These are phyloP conservation scores for Monochamus saltuarius DNA, from an alignment of 1,140 invertebrate species.

Conservation along the genomic window DNA sequence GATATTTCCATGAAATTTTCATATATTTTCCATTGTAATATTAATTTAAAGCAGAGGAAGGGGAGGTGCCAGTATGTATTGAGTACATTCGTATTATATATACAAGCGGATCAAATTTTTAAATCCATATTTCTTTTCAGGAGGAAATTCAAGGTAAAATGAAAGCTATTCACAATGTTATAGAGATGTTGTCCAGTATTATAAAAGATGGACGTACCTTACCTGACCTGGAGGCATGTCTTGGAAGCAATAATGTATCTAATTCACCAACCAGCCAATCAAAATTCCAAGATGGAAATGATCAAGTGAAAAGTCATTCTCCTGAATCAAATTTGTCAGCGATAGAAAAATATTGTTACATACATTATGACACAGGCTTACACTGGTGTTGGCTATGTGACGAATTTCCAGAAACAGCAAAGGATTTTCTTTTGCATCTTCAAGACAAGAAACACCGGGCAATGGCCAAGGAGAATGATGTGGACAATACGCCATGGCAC, in stretches of 20 bases:
- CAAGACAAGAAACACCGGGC: constrained; percentile 76
- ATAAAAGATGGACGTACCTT: constrained; percentile 59
- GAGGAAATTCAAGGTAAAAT: constrained; percentile 80
- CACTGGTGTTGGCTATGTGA: constrained; percentile 86
- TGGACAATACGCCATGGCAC: constrained; percentile 75
- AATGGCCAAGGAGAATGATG: constrained; percentile 61
- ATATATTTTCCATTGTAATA: constrained; percentile 14
- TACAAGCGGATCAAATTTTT: constrained; percentile 24
- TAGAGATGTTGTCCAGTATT: constrained; percentile 79
- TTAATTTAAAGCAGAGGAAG: constrained; percentile 20
- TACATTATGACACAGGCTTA: constrained; percentile 84
- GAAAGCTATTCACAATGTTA: constrained; percentile 79
- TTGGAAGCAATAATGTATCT: not conserved
- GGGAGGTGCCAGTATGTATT: constrained; percentile 24
- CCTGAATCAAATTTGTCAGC: not conserved
- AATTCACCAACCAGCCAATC: not conserved
- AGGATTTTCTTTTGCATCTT: constrained; percentile 81
- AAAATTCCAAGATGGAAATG: not conserved
- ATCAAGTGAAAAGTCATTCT: not conserved
- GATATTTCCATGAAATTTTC: constrained; percentile 7
- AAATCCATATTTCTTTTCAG: constrained; percentile 53
- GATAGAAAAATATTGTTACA: constrained; percentile 53
- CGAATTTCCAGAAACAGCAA: constrained; percentile 81
- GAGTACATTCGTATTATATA: constrained; percentile 1
- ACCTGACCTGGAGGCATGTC: constrained; percentile 34